A percentile compares a stretch with the other conserved stretches of the same genome.
phyloP scores from a whole-genome alignment of 2,797 vertebrate genomes.

The Antennarius maculatus region DNA sequence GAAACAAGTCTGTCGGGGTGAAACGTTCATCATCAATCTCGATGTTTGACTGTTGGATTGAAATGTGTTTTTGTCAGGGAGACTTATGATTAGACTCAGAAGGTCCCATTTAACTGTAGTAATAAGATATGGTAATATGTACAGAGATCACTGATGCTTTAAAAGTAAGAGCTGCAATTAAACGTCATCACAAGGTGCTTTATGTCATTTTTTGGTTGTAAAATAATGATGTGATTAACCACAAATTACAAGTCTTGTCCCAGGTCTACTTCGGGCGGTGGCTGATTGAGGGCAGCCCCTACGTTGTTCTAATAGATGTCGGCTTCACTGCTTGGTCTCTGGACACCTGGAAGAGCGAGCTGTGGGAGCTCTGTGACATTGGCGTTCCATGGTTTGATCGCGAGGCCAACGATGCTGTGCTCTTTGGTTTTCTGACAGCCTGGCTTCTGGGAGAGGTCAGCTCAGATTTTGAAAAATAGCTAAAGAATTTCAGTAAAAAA shows the following conservation, averaged over 20 bases:
- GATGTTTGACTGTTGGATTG: no score
- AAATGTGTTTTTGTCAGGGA: no score
- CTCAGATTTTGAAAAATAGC: neutral
- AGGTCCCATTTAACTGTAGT: neutral
- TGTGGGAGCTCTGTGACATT: conserved; percentile 89
- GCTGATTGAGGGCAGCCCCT: conserved; percentile 93
- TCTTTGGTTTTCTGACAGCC: conserved; percentile 93
- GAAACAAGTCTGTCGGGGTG: neutral
- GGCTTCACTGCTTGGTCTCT: conserved; percentile 90
- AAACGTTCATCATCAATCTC: neutral
- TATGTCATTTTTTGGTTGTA: neutral
- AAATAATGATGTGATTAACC: neutral
- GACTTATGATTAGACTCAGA: no score
- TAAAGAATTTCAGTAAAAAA: neutral
- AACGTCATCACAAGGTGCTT: neutral
- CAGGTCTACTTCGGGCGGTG: conserved; percentile 94
- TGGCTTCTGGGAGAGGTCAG: conserved; percentile 94
- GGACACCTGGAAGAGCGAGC: conserved; percentile 92
- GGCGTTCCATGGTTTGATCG: conserved; percentile 94
- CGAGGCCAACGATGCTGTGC: conserved; percentile 91
- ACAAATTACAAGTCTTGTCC: neutral
- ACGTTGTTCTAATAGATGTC: conserved; percentile 92
- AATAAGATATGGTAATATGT: neutral
- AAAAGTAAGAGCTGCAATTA: no score
- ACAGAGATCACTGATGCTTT: no score